These are phyloP conservation scores for Antheraea yamamai DNA, from an alignment of 2,888 invertebrate species.

Conservation along the genomic window DNA sequence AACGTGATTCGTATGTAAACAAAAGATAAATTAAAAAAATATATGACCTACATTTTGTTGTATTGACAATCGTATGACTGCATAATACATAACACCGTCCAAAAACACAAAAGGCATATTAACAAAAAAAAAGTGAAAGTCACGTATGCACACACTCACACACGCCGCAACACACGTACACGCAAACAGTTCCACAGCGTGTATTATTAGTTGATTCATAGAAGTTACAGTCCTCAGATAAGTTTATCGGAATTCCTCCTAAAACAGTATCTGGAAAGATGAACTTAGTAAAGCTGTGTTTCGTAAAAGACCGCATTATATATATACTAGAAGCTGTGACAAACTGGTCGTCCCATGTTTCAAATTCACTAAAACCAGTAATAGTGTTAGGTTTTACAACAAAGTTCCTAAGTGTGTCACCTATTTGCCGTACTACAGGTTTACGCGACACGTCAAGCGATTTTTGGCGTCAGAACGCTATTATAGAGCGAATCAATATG, in stretches of 20 bases:
- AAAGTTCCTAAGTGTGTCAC: too few species aligned
- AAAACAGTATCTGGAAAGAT: too few species aligned
- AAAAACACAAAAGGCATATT: conserved; percentile 78
- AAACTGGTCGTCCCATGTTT: too few species aligned
- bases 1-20: neutral
- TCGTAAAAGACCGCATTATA: too few species aligned
- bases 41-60: neutral
- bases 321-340: too few species aligned
- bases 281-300: too few species aligned
- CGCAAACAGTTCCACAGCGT: neutral
- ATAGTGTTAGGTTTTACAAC: too few species aligned
- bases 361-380: too few species aligned
- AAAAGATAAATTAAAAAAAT: neutral
- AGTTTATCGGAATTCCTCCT: neutral
- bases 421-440: too few species aligned
- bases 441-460: too few species aligned
- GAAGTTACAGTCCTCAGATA: neutral
- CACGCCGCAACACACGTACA: conserved; percentile 39
- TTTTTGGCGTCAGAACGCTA: too few species aligned
- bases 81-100: conserved; percentile 60
- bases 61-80: conserved; percentile 26
- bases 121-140: conserved; percentile 79
- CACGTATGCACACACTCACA: conserved; percentile 43
- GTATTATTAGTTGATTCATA: conserved; percentile 14
- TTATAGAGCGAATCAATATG: too few species aligned